A percentile compares a stretch with the other conserved stretches of the same genome.
Conservation (phyloP, 1,140 invertebrate genomes). For the Liolophura sinensis region DNA sequence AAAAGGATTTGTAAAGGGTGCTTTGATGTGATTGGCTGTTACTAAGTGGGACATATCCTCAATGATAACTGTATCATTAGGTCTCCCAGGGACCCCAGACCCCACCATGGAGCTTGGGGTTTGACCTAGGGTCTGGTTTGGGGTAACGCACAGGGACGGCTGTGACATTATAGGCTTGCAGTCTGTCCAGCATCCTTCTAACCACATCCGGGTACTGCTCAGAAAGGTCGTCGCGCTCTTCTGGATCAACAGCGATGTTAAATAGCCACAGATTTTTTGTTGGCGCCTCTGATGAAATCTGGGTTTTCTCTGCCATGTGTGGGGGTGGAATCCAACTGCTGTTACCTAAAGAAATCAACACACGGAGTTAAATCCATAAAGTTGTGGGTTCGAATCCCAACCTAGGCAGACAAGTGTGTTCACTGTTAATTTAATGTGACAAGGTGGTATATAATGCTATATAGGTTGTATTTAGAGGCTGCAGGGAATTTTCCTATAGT, state of each 20-base stretch:
- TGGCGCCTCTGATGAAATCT: neutral
- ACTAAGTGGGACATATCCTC: too few species aligned
- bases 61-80: too few species aligned
- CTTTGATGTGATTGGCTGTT: too few species aligned
- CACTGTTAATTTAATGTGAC: too few species aligned
- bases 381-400: too few species aligned
- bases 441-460: too few species aligned
- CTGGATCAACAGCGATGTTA: constrained; percentile 35
- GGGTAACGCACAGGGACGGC: constrained; percentile 36
- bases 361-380: too few species aligned
- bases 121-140: constrained; percentile 23
- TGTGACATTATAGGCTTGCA: constrained; percentile 32
- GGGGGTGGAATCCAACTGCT: constrained; percentile 25
- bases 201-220: constrained; percentile 23
- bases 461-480: too few species aligned
- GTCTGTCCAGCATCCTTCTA: constrained; percentile 27
- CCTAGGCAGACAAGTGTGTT: too few species aligned
- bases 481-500: too few species aligned
- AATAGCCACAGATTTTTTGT: constrained; percentile 46
- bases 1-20: too few species aligned
- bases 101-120: constrained; percentile 39
- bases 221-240: constrained; percentile 32
- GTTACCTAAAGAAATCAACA: constrained; percentile 12
- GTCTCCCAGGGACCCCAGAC: constrained; percentile 46
- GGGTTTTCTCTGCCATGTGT: neutral